Base-by-base conservation (phyloP, 2,797 vertebrate genomes). In the Euthynnus affinis region DNA sequence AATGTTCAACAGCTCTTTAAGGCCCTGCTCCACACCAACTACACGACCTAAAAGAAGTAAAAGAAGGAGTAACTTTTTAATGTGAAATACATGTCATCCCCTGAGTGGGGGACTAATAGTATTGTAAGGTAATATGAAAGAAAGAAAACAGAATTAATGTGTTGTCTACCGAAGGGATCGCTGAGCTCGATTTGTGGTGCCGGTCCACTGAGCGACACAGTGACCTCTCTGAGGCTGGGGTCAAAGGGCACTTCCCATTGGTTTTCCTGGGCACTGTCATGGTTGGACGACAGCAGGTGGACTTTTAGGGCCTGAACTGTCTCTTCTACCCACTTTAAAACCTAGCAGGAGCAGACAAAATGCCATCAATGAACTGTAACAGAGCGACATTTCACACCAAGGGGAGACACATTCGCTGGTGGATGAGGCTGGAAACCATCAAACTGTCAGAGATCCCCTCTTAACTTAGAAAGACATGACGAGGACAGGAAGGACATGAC, bases 301-400 rank as follows among this genome's bases (percentile, higher is more conserved):
- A 99, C 97, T 90, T 97, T 99, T 93, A 97, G 95, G 62, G 96
- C 93, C 87, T 97, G 98, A 68, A 99, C 95, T 0, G 97, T 98
- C 74, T 97, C 97, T 87, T 99, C 98, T 14, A 99, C 98, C 98
- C 98, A 99, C 86, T 97, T 97, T 65, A 99, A 94, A 72, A 99
- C 97, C 98, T 99, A 90, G 20, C 29, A 86, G 66, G 62, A 44
- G 25, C 10, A 51, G 20, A 68, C 46, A 74, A 80, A 76, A 73
- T 53, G 23, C 17, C 20, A 51, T 83, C 27, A 80, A 22, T 40
- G 6, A 25, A 66, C 34, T 5, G 15, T 46, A 44, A 55, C 17
- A 44, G 44, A 69, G 52, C 1, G 3, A 44, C 17, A 53, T 32
- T 17, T 74, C 53, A 46, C 10, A 0, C 59, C 23, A 20, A 20